Percentiles rank a stretch among this genome's conserved stretches.
phyloP scores from a whole-genome alignment of 2,797 vertebrate genomes.

The Champsocephalus gunnari region DNA sequence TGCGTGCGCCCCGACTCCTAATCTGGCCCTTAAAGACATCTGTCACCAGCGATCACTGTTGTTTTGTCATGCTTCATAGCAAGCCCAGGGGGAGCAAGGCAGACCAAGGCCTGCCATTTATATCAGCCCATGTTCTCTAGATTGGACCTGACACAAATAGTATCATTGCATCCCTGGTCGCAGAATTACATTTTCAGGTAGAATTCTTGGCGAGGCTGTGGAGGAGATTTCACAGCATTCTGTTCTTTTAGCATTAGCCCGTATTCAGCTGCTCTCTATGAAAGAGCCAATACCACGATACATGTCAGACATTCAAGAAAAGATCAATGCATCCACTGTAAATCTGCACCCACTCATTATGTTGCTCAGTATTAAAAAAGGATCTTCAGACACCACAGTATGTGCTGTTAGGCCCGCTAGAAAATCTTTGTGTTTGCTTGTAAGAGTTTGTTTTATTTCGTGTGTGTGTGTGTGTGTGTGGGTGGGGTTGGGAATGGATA shows the following conservation, averaged over 20 bases:
- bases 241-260: constrained; percentile 65
- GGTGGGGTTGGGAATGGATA: constrained; percentile 21
- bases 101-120: constrained; percentile 86
- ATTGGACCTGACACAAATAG: constrained; percentile 87
- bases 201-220: constrained; percentile 70
- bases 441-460: constrained; percentile 6
- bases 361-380: constrained; percentile 60
- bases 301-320: constrained; percentile 75
- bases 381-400: constrained; percentile 61
- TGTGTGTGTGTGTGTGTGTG: constrained; percentile 57
- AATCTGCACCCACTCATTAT: constrained; percentile 79
- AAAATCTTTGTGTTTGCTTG: constrained; percentile 35
- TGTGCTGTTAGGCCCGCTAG: constrained; percentile 45
- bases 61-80: constrained; percentile 88
- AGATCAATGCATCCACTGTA: constrained; percentile 70
- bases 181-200: constrained; percentile 86
- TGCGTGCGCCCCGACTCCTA: constrained; percentile 83
- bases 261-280: constrained; percentile 71
- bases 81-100: constrained; percentile 74
- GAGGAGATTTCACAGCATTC: constrained; percentile 73
- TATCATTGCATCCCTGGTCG: constrained; percentile 79
- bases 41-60: constrained; percentile 88
- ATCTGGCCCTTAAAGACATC: constrained; percentile 89
- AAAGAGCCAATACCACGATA: constrained; percentile 67
- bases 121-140: constrained; percentile 82